A percentile compares a stretch with the other conserved stretches of the same genome.
Conservation (phyloP, 2,888 invertebrate genomes). For the Lasioglossum oenotherae region DNA sequence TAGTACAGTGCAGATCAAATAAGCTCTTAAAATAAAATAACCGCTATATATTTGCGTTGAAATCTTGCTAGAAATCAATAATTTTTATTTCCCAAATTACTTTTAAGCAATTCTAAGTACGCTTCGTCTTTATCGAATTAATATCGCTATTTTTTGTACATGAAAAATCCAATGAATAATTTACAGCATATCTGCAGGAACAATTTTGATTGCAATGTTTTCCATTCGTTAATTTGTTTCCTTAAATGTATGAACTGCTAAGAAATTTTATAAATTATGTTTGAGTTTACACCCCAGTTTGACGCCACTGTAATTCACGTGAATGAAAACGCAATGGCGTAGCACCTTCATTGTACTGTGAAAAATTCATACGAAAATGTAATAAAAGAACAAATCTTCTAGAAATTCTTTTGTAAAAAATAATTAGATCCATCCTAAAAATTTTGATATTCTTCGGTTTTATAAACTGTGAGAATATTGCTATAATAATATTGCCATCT, state of each 20-base stretch:
- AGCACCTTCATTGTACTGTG: not conserved
- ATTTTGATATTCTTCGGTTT: not conserved
- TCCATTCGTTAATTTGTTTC: not conserved
- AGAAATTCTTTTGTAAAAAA: not conserved
- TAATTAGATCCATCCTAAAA: not conserved
- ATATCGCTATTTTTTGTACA: not conserved
- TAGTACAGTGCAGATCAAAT: slow-evolving; percentile 13
- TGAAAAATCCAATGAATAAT: not conserved
- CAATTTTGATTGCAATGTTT: not conserved
- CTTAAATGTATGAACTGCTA: not conserved
- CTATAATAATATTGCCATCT: not conserved
- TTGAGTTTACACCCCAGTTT: not conserved
- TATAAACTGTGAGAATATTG: not conserved
- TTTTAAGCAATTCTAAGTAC: not conserved
- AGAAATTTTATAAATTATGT: not conserved
- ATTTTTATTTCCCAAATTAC: not conserved
- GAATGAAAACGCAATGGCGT: slow-evolving; percentile 15
- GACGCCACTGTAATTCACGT: slow-evolving; percentile 8
- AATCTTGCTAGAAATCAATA: not conserved
- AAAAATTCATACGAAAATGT: not conserved
- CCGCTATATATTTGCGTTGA: not conserved
- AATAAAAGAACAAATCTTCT: not conserved
- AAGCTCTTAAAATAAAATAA: not conserved
- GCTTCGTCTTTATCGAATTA: not conserved
- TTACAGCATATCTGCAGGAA: not conserved